Percentiles rank a stretch among this genome's conserved stretches.
Conservation (phyloP, 2,797 vertebrate species). For the Corythornis leucogaster region DNA sequence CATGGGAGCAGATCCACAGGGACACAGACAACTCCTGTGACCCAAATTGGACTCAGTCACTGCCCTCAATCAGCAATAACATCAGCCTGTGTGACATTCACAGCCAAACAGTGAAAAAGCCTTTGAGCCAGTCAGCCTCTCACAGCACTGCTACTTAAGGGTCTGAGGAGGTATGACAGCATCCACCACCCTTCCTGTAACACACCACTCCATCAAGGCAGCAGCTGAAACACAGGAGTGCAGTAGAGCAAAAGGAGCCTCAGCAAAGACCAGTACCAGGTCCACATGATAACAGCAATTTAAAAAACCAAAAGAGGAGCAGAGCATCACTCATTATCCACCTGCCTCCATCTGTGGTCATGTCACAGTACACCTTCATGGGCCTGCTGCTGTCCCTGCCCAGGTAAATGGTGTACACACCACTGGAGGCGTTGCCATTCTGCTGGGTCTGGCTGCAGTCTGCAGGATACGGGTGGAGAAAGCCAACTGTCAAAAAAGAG, state of each 20-base stretch:
- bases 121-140: neutral
- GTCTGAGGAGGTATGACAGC: neutral
- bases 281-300: neutral
- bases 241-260: neutral
- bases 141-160: neutral
- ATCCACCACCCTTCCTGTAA: neutral
- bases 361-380: slow-evolving; percentile 88
- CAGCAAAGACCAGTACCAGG: neutral
- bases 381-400: slow-evolving; percentile 75
- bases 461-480: slow-evolving; percentile 79
- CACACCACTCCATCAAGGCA: neutral
- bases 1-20: no score
- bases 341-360: slow-evolving; percentile 87
- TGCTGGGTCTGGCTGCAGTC: slow-evolving; percentile 87
- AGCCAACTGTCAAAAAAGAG: slow-evolving; percentile 72
- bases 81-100: neutral
- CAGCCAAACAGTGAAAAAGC: neutral
- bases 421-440: slow-evolving; percentile 79
- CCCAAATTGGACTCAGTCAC: neutral
- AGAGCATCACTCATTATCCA: slow-evolving; percentile 83
- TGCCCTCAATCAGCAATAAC: neutral
- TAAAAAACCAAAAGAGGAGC: neutral
- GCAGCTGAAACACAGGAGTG: neutral
- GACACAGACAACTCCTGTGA: neutral
- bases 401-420: slow-evolving; percentile 84